phyloP scores from a whole-genome alignment of 1,140 invertebrate genomes.

The Tribolium madens region DNA sequence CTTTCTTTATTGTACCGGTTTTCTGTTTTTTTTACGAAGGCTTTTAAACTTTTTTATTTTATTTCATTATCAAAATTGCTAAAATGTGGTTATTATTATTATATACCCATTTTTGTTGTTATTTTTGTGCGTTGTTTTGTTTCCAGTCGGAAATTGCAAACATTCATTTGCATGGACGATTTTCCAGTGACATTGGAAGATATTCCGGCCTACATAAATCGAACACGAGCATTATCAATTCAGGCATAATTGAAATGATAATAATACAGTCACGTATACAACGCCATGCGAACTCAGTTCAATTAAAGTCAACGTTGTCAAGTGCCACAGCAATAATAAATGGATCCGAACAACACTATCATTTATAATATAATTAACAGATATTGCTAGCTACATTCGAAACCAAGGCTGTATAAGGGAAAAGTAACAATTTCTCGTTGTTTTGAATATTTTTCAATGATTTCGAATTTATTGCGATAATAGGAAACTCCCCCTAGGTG shows the following conservation, averaged over 20 bases:
- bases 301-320: constrained; percentile 21
- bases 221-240: constrained; percentile 39
- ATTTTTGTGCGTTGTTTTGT: neutral
- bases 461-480: neutral
- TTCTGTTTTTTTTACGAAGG: neutral
- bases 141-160: constrained; percentile 9
- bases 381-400: constrained; percentile 13
- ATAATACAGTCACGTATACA: constrained; percentile 41
- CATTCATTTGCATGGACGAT: neutral
- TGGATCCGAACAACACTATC: constrained; percentile 15
- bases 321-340: constrained; percentile 31
- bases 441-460: neutral
- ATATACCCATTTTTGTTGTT: no score
- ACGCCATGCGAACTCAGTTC: constrained; percentile 5
- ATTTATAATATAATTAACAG: constrained; percentile 38
- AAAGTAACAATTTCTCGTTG: neutral
- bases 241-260: constrained; percentile 43
- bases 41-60: no score
- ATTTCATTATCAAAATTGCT: no score
- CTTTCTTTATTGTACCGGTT: neutral
- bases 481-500: neutral
- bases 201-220: constrained; percentile 15
- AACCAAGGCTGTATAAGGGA: neutral
- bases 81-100: no score
- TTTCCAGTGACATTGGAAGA: constrained; percentile 16